Evolutionary conservation across 2,113 vertebrate genomes (phyloP), one percentile per base, ranked within the genome.

Genomic region (Chitala chitala): DNA sequence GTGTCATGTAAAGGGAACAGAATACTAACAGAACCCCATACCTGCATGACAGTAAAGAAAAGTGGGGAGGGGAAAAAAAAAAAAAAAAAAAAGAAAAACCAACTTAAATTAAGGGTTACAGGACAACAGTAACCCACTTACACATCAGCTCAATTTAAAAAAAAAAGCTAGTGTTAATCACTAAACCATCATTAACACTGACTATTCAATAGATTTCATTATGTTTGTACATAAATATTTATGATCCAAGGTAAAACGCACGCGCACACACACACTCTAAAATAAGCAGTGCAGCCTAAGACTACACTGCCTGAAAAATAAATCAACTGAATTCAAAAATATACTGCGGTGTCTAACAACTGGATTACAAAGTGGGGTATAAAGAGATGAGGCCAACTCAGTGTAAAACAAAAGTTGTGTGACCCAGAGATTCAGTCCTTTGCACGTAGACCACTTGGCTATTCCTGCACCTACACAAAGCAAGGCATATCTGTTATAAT

Each of bases 271-370:
- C 58, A 46, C n/a, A n/a, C n/a, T n/a, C n/a, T 56, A 40, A 73
- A 3, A 20, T 72, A 55, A 72, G 42, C 29, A 44, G 42, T 24
- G 58, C 20, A 50, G 10, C 29, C 51, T 51, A 63, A 63, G 64
- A 48, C 72, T 73, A 64, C 42, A 36, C 56, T 51, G 72, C 44
- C 48, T 73, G 17, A 56, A 73, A 63, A 71, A 69, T 63, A 63
- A 73, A 61, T 33, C 51, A 50, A 63, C 6, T 12, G 51, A 46
- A 73, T 48, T 63, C 9, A 51, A 50, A 73, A 26, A 24, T 51
- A 73, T 29, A 48, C 63, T 50, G 46, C 40, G 24, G 56, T 20
- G 22, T 24, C 56, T 33, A 51, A 64, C 38, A 8, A 6, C 63
- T 1, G 26, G 58, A 51, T 22, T 7, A 48, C 13, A 38, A 24